A percentile compares a stretch with the other conserved stretches of the same genome.
These are phyloP conservation scores for Drosophila ficusphila DNA, from an alignment of 1,140 invertebrate genomes.

Conservation along the genomic window DNA sequence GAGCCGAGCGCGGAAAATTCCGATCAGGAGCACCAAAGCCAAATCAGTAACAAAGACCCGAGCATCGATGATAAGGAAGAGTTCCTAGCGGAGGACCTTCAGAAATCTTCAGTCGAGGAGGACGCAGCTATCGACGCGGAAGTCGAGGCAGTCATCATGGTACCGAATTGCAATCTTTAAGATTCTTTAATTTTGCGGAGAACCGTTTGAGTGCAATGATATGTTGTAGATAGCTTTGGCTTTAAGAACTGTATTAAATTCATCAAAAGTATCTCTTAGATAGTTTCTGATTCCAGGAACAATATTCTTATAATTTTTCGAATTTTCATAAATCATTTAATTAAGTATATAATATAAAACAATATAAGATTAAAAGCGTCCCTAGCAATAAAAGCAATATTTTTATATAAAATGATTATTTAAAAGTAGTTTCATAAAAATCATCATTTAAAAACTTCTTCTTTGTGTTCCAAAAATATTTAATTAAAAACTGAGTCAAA, in stretches of 20 bases:
- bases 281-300: no score
- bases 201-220: not conserved
- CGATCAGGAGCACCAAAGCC: slow-evolving; percentile 21
- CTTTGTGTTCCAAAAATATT: not conserved
- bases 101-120: slow-evolving; percentile 30
- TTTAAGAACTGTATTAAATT: not conserved
- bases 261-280: not conserved
- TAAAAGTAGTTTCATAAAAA: not conserved
- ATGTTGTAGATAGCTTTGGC: not conserved
- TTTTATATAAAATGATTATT: no score
- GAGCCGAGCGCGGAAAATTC: slow-evolving; percentile 34
- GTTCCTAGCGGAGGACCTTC: slow-evolving; percentile 23
- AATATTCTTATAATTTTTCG: not conserved
- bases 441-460: slow-evolving; percentile 1
- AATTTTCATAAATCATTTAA: no score
- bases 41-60: slow-evolving; percentile 19
- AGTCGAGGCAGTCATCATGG: slow-evolving; percentile 81
- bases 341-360: no score
- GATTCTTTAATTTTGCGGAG: not conserved
- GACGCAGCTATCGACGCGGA: slow-evolving; percentile 70
- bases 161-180: slow-evolving; percentile 40
- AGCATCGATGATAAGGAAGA: slow-evolving; percentile 33
- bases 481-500: not conserved
- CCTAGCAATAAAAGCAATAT: no score
- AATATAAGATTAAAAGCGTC: no score